Evolutionary conservation across 92 coral and sea anemone genomes (phyloP).

Genomic region (Phenganax subtilis): DNA sequence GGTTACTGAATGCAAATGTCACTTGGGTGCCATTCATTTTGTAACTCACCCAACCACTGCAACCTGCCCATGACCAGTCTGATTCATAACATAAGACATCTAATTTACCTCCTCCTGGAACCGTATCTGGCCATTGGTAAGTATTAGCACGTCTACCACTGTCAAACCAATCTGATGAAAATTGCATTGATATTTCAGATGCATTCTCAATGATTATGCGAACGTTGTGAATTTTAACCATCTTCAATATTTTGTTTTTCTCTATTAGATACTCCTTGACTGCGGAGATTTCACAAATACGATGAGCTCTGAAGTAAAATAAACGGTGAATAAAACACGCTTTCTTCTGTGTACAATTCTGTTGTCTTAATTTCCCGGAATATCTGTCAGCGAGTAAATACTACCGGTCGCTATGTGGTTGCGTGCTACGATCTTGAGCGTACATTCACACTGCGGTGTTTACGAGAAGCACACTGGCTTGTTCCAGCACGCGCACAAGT

Average conservation of each 20-base stretch:
- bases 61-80: constrained; percentile 46
- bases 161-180: constrained; percentile 44
- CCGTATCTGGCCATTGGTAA: constrained; percentile 41
- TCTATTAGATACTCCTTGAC: too few relatives aligned
- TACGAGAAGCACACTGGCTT: too few relatives aligned
- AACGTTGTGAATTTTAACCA: constrained; percentile 47
- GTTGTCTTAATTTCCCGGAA: too few relatives aligned
- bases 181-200: constrained; percentile 25
- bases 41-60: constrained; percentile 53
- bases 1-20: constrained; percentile 58
- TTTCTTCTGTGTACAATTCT: too few relatives aligned
- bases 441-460: too few relatives aligned
- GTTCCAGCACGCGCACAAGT: too few relatives aligned
- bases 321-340: too few relatives aligned
- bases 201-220: constrained; percentile 30
- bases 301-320: too few relatives aligned
- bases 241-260: background rate
- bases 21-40: constrained; percentile 33
- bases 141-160: constrained; percentile 49
- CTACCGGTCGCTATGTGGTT: too few relatives aligned
- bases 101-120: constrained; percentile 1
- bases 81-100: constrained; percentile 45
- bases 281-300: too few relatives aligned
- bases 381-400: too few relatives aligned
- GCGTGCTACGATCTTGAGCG: too few relatives aligned